These are phyloP conservation scores for Ptyas mucosa DNA, from an alignment of 2,113 vertebrate species.

Conservation along the genomic window DNA sequence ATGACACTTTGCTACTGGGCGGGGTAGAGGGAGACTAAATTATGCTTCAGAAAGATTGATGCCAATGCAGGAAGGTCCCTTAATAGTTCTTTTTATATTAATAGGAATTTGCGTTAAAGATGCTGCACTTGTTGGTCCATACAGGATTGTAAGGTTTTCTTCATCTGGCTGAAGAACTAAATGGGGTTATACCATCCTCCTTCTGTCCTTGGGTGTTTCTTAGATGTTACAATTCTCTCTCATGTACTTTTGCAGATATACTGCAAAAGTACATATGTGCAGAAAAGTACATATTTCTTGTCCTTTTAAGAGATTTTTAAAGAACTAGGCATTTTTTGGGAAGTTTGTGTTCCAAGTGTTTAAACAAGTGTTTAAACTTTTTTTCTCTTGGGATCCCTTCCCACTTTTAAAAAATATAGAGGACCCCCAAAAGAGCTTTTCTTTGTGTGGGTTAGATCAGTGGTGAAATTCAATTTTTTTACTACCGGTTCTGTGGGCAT, in stretches of 20 bases:
- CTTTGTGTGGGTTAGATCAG: not conserved
- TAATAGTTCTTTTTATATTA: not conserved
- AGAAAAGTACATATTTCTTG: no score
- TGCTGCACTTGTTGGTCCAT: not conserved
- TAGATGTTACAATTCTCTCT: not conserved
- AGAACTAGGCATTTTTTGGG: not conserved
- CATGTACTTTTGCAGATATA: not conserved
- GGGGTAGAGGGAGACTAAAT: constrained; percentile 51
- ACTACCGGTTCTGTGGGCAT: no score
- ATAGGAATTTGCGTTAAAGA: not conserved
- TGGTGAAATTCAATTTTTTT: no score
- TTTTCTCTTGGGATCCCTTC: not conserved
- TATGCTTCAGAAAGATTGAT: constrained; percentile 58
- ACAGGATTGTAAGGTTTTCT: not conserved
- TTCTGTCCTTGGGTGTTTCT: not conserved
- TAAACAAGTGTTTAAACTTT: not conserved
- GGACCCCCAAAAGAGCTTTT: not conserved
- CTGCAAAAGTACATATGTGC: no score
- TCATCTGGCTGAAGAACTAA: not conserved
- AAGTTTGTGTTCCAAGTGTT: no score
- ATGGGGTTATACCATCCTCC: not conserved
- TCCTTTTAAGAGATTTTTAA: not conserved
- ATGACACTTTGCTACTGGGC: constrained; percentile 43
- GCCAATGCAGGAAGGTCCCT: constrained; percentile 27
- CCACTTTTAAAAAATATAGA: not conserved